Conservation (phyloP, 1,140 invertebrate genomes). For the Bombus pascuorum region DNA sequence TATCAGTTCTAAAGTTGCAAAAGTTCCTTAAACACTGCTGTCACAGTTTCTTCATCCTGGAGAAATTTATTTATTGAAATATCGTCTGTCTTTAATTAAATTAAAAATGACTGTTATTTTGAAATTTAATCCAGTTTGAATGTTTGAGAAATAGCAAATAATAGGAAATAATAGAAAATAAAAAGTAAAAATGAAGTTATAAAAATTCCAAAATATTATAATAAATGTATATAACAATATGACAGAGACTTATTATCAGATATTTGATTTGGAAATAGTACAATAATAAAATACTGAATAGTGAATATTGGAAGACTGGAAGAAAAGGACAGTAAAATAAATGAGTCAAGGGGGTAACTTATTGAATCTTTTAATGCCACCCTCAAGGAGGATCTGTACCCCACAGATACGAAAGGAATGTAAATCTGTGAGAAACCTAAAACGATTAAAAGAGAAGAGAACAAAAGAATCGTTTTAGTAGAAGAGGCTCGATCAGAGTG, state of each 20-base stretch:
- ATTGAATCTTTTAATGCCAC: background rate
- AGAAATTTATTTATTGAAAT: too few species aligned
- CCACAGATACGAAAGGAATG: background rate
- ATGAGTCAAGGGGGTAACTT: background rate
- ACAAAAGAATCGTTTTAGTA: constrained; percentile 1
- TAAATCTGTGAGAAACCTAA: background rate
- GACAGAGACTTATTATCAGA: background rate
- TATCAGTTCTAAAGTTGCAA: too few species aligned
- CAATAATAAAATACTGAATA: background rate
- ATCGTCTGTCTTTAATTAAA: too few species aligned
- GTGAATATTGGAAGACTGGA: background rate
- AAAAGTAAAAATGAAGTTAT: too few species aligned
- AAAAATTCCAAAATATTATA: background rate
- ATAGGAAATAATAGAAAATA: too few species aligned
- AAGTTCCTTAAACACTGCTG: too few species aligned
- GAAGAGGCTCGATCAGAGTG: background rate
- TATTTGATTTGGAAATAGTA: background rate
- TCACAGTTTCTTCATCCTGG: too few species aligned
- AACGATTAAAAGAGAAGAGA: constrained; percentile 21
- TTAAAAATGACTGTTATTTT: too few species aligned
- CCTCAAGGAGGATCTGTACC: background rate
- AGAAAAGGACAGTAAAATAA: background rate
- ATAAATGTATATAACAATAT: background rate
- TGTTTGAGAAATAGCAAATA: too few species aligned
- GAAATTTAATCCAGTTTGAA: too few species aligned